Evolutionary conservation across 2,113 vertebrate species (phyloP).

Genomic region (Larimichthys polyactis): DNA sequence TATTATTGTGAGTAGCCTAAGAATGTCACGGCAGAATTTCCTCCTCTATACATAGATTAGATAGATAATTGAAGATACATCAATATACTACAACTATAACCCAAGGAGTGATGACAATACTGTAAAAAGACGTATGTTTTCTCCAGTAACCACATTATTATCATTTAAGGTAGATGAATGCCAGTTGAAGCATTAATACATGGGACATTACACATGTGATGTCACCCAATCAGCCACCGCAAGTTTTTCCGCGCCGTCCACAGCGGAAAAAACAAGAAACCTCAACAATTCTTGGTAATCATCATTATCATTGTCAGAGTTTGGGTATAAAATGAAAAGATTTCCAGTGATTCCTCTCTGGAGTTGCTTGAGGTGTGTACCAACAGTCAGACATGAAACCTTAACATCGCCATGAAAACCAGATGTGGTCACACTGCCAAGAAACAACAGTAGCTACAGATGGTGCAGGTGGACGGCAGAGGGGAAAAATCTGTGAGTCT

Average conservation of each 20-base stretch:
- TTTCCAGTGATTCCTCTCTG: constrained; percentile 19
- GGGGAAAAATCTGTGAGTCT: constrained; percentile 7
- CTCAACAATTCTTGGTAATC: constrained; percentile 26
- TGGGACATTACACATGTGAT: constrained; percentile 18
- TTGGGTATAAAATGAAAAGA: constrained; percentile 14
- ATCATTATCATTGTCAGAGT: constrained; percentile 45
- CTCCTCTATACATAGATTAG: neutral
- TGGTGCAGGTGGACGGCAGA: constrained; percentile 61
- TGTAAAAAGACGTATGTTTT: neutral
- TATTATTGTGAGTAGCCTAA: no score
- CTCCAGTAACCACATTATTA: neutral
- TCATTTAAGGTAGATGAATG: neutral
- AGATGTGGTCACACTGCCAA: constrained; percentile 46
- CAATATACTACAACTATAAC: neutral
- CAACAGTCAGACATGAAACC: constrained; percentile 48
- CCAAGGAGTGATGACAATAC: neutral
- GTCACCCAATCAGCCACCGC: constrained; percentile 32
- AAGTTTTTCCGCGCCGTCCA: constrained; percentile 37
- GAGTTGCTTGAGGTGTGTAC: constrained; percentile 58
- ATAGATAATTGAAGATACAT: neutral
- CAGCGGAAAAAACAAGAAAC: constrained; percentile 35
- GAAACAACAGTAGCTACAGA: constrained; percentile 63
- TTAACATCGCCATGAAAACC: constrained; percentile 40
- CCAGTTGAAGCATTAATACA: constrained; percentile 23
- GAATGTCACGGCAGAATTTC: neutral